These are phyloP conservation scores for Magallana ariakensis DNA, from an alignment of 1,140 invertebrate species.

Conservation along the genomic window DNA sequence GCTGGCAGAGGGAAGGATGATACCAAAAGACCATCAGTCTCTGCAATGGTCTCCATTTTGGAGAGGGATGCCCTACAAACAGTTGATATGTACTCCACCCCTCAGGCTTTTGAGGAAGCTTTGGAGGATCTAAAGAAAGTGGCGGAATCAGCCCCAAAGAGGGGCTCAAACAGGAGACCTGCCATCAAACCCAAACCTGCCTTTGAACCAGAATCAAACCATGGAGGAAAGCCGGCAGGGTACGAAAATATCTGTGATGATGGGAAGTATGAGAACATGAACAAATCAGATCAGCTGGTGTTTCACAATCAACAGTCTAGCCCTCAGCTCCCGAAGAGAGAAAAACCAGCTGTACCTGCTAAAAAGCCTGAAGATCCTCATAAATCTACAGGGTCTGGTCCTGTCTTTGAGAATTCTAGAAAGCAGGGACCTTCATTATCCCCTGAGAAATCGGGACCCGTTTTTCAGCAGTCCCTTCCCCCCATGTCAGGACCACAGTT, in stretches of 20 bases:
- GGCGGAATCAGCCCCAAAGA: not conserved
- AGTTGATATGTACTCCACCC: not conserved
- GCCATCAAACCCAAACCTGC: not conserved
- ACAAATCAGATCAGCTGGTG: not conserved
- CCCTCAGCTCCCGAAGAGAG: not conserved
- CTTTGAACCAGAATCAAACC: not conserved
- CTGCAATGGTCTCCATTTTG: not conserved
- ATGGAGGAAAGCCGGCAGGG: not conserved
- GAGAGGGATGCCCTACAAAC: not conserved
- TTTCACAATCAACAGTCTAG: not conserved
- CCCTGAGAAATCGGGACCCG: not conserved
- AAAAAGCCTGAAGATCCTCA: not conserved
- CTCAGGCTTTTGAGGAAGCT: not conserved
- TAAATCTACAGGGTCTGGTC: not conserved
- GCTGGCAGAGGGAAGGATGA: not conserved
- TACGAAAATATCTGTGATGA: slow-evolving; percentile 29
- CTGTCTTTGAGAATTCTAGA: not conserved
- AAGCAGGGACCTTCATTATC: not conserved
- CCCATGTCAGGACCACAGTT: not conserved
- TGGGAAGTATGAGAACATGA: slow-evolving; percentile 27
- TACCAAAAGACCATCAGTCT: not conserved
- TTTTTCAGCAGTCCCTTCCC: not conserved
- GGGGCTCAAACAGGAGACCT: not conserved
- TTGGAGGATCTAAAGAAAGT: not conserved
- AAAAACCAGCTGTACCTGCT: not conserved